A percentile compares a stretch with the other conserved stretches of the same genome.
phyloP scores from a whole-genome alignment of 2,888 invertebrate species.

The Osedax fenrisi region DNA sequence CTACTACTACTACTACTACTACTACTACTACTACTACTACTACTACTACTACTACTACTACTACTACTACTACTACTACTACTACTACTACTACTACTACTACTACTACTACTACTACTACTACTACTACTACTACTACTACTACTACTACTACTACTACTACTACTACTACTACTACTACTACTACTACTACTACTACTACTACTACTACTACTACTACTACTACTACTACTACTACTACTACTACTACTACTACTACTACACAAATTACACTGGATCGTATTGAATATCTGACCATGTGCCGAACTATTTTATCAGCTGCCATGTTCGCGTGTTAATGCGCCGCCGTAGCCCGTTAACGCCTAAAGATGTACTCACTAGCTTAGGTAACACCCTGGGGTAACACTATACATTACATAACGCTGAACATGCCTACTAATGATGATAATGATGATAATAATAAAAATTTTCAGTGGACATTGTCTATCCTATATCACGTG shows the following conservation, averaged over 20 bases:
- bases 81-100: conserved; percentile 7
- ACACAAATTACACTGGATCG: no score
- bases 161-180: background rate
- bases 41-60: conserved; percentile 21
- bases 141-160: conserved; percentile 7
- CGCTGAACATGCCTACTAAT: no score
- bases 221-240: conserved; percentile 28
- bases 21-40: conserved; percentile 27
- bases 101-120: conserved; percentile 27
- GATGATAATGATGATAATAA: no score
- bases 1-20: conserved; percentile 32
- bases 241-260: conserved; percentile 12
- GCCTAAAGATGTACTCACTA: no score
- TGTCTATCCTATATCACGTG: no score
- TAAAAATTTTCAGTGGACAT: no score
- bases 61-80: background rate
- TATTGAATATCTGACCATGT: no score
- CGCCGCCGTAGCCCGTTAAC: no score
- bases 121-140: conserved; percentile 26
- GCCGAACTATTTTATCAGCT: no score
- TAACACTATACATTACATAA: no score
- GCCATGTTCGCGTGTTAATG: no score
- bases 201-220: conserved; percentile 22
- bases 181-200: background rate
- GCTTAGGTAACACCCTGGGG: conserved; percentile 41